Evolutionary conservation across 2,797 vertebrate genomes (phyloP), one percentile per base, ranked within the genome.

Genomic region (Spondyliosoma cantharus): DNA sequence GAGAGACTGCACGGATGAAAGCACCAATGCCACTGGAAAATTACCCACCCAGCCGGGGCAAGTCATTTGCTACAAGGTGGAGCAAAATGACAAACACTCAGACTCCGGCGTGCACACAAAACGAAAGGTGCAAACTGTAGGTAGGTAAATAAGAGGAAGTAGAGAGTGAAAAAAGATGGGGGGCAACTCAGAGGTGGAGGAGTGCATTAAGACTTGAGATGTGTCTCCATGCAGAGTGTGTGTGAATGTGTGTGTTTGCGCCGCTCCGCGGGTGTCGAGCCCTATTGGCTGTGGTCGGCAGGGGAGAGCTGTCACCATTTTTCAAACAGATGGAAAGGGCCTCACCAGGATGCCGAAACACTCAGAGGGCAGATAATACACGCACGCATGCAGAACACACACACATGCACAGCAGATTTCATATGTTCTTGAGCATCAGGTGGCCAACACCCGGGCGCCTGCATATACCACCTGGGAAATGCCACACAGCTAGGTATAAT

Each of bases 1-100:
- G 49, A 84, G 86, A 89, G 88, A 86, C 78, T 60, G 52, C 85
- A 82, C 43, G 86, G 88, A 92, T 91, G 88, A 89, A 90, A 90
- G 89, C 84, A 67, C 64, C 71, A 50, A 80, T 71, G 79, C 84
- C 74, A 73, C 74, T 62, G 79, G 80, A 90, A 91, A 92, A 92
- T 90, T 71, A 90, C 75, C 84, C 82, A 76, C 70, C 84, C 83
- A 63, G 71, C 64, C 66, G 17, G 83, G 83, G 86, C 75, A 65
- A 88, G 87, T 87, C 59, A 84, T 93, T 88, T 83, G 67, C 76
- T 50, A 64, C 78, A 80, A 80, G 60, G 66, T 24, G 54, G 74
- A 72, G 76, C 61, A 24, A 67, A 80, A 62, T 65, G 79, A 81
- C 74, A 91, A 84, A 90, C 62, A 85, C 43, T 64, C 53, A 64